Conservation (phyloP, 2,888 invertebrate genomes). For the Plusia festucae region DNA sequence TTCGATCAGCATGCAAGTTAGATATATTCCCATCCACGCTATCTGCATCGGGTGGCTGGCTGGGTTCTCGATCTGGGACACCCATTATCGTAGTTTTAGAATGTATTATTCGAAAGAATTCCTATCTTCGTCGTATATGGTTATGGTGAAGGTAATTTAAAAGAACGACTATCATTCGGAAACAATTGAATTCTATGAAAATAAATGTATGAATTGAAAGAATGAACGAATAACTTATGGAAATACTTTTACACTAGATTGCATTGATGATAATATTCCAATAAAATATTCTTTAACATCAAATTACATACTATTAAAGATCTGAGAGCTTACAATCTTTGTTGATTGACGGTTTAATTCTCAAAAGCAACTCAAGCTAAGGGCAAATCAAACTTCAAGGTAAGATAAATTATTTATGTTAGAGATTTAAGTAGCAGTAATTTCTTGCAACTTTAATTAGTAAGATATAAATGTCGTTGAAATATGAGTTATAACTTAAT, state of each 20-base stretch:
- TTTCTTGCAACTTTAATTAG: not conserved
- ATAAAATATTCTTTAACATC: not conserved
- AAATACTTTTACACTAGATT: not conserved
- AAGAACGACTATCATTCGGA: not conserved
- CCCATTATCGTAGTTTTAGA: conserved; percentile 21
- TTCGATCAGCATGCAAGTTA: conserved; percentile 86
- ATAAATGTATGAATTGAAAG: not conserved
- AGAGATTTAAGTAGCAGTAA: not conserved
- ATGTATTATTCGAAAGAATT: not conserved
- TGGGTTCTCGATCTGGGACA: conserved; percentile 84
- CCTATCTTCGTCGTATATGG: not conserved
- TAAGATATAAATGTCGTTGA: not conserved
- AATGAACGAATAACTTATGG: not conserved
- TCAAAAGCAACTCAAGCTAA: not conserved
- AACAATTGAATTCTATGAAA: not conserved
- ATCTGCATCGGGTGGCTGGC: conserved; percentile 84
- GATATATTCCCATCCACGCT: conserved; percentile 85
- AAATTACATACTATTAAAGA: not conserved
- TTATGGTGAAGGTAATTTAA: not conserved
- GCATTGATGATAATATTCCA: no score
- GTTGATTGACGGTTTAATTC: conserved; percentile 4
- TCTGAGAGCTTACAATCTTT: not conserved
- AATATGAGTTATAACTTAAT: not conserved
- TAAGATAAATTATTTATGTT: not conserved
- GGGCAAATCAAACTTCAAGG: not conserved